Conservation (phyloP, 1,140 invertebrate genomes). For the Rhyzopertha dominica region DNA sequence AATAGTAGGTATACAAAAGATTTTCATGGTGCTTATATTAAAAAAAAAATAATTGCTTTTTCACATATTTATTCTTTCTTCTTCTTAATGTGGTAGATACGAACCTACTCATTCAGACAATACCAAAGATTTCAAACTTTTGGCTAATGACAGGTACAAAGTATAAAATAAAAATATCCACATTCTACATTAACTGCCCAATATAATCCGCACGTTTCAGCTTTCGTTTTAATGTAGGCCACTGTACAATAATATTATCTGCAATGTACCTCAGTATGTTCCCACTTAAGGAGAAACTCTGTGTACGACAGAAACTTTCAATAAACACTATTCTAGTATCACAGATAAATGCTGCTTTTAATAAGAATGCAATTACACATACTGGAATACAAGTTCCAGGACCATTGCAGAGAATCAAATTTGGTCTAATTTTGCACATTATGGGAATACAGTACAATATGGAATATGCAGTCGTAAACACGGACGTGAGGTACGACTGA, state of each 20-base stretch:
- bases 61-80: no score
- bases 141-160: no score
- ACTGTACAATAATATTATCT: constrained; percentile 88
- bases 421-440: constrained; percentile 64
- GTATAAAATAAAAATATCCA: no score
- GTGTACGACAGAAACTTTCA: constrained; percentile 91
- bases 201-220: constrained; percentile 41
- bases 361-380: constrained; percentile 35
- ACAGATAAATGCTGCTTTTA: constrained; percentile 52
- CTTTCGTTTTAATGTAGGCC: constrained; percentile 55
- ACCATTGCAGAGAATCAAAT: constrained; percentile 86
- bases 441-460: constrained; percentile 62
- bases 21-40: no score
- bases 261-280: constrained; percentile 78
- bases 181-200: constrained; percentile 40
- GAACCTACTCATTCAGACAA: no score
- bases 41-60: no score
- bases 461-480: constrained; percentile 73
- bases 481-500: constrained; percentile 76
- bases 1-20: no score
- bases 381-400: constrained; percentile 87
- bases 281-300: constrained; percentile 81
- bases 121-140: no score
- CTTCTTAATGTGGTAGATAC: no score
- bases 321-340: constrained; percentile 80